Base-by-base conservation (phyloP, 2,113 vertebrate species). In the cat (Felis catus) region DNA sequence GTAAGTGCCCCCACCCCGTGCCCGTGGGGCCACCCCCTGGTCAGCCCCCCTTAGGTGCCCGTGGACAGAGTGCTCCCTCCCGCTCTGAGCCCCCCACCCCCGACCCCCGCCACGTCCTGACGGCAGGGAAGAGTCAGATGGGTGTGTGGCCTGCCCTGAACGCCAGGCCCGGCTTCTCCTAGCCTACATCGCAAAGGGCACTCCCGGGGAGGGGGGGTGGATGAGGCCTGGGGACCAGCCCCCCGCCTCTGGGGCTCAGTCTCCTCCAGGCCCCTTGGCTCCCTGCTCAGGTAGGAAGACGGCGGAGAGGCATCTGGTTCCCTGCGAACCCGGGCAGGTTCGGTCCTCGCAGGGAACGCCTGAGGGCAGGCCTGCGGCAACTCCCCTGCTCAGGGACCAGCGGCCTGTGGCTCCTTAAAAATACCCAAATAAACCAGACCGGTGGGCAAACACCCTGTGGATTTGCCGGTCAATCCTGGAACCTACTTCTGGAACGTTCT, bases 31-130 rank as follows among this genome's bases (percentile, higher is more conserved):
- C n/a, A 3, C 7, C 3, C 7, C 4, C 51, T 12, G 15, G 48
- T 23, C 31, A 0, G 0, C 1, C 7, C 15, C 33, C 53, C 51
- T 2, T 1, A 0, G 71, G 78, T 5, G 3, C 36, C 31, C 51
- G 19, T 23, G 18, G 78, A 33, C 33, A 8, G 33, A 55, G 48
- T n/a, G 31, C 3, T 51, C 78, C 31, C 18, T 11, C 48, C 7
- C 6, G 0, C 13, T 11, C 18, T 0, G 0, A 14, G 9, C 45
- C 11, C 39, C 66, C 39, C 6, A 11, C 70, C 36, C 45, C 45
- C 45, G 7, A 9, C 16, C 23, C 33, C 39, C 14, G 7, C 73
- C 39, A 7, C 25, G 7, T 45, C 45, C 41, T 15, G 1, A 27
- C 1, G 0, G 41, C 74, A 76, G 74, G 74, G 27, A 48, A 45